Evolutionary conservation across 2,888 invertebrate genomes (phyloP).

Genomic region (Lasius fuliginosus): DNA sequence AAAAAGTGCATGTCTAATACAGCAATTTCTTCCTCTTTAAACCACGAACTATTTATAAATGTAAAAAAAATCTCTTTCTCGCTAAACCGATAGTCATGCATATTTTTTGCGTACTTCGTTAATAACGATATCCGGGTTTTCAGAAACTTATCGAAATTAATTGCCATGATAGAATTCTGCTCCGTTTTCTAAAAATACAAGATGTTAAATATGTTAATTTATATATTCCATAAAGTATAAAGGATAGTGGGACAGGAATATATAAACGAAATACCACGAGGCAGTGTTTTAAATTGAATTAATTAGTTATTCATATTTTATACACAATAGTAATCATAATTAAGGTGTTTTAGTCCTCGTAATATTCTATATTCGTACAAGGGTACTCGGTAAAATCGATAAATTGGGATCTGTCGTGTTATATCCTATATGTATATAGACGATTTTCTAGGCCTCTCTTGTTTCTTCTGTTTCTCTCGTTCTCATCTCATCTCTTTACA

Average conservation of each 20-base stretch:
- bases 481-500: constrained; percentile 79
- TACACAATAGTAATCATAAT: constrained; percentile 86
- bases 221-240: constrained; percentile 16
- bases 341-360: constrained; percentile 85
- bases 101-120: not conserved
- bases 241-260: constrained; percentile 23
- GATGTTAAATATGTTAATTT: not conserved
- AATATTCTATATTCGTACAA: constrained; percentile 84
- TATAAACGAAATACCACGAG: constrained; percentile 33
- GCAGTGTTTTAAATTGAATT: constrained; percentile 83
- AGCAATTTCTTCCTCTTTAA: not conserved
- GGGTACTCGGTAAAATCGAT: constrained; percentile 81
- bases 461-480: constrained; percentile 53
- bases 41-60: not conserved
- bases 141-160: not conserved
- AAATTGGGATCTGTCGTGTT: constrained; percentile 76
- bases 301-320: constrained; percentile 86
- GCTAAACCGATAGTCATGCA: constrained; percentile 2
- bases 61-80: not conserved
- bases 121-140: not conserved
- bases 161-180: not conserved
- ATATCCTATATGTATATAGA: constrained; percentile 77
- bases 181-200: not conserved
- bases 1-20: not conserved
- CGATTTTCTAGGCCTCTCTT: constrained; percentile 68